Evolutionary conservation across 2,888 invertebrate species (phyloP), one percentile per base, ranked within the genome.

Genomic region (Mongoloraphidia duomilia): DNA sequence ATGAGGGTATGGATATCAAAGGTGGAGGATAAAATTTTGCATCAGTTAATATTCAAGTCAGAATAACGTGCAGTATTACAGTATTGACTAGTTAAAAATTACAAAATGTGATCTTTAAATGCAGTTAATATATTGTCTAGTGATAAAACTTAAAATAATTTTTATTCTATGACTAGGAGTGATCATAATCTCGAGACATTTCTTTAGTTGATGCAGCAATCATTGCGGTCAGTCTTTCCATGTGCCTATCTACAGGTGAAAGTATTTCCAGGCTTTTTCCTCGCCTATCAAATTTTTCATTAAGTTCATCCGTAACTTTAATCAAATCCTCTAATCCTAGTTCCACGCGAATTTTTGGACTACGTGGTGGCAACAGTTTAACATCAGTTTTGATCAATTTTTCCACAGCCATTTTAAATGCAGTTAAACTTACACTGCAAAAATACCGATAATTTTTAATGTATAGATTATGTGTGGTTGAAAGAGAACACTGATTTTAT

Each of bases 351-450:
- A 59, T 54, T 48, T 56, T 56, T 36, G 52, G 53, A 43, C 55
- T 55, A 40, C 56, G 51, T 13, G 60, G 59, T 34, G 47, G 49
- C 42, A 61, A 50, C 34, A 53, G 35, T 33, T 54, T 51, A 10
- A 52, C 46, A 36, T 52, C 55, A 41, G 59, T 33, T 6, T 35
- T 44, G 40, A 52, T 44, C 34, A 61, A 41, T 49, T 56, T 55
- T 13, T 54, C 50, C 10, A 60, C 49, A 11, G 61, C 60, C 47
- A 54, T 53, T 55, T 60, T 59, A 52, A 62, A 63, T 12, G 56
- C 55, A 11, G 58, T 47, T 36, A 63, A 52, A 43, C 59, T 58
- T 34, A 56, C 50, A 43, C 63, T 63, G 49, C 6, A 26, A 26
- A 26, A 26, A 26, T 26, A 26, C 26, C 26, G 6, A 26, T 6